Base-by-base conservation (phyloP, 1,140 invertebrate genomes). In the Archegozetes longisetosus region DNA sequence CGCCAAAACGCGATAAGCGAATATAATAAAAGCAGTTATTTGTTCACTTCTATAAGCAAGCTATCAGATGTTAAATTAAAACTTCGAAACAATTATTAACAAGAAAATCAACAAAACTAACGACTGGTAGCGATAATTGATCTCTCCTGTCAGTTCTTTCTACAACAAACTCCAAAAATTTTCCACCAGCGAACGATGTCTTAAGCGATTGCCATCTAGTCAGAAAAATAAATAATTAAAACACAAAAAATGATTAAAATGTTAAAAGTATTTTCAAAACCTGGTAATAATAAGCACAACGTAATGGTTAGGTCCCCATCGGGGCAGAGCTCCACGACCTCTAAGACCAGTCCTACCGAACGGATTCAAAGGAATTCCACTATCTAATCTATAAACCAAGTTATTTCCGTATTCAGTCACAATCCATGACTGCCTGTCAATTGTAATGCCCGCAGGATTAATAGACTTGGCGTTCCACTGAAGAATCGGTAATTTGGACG, bases 221-320 rank as follows among this genome's bases (percentile, higher is more conserved):
- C n/a, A n/a, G n/a, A n/a, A n/a, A n/a, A n/a, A n/a, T n/a, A n/a
- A n/a, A n/a, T n/a, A n/a, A n/a, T n/a, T n/a, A n/a, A n/a, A n/a
- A n/a, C n/a, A n/a, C n/a, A n/a, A n/a, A n/a, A n/a, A n/a, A n/a
- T n/a, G n/a, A n/a, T n/a, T n/a, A n/a, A n/a, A n/a, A n/a, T n/a
- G n/a, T n/a, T n/a, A n/a, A n/a, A n/a, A n/a, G n/a, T n/a, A n/a
- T n/a, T n/a, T n/a, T n/a, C n/a, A n/a, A n/a, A n/a, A n/a, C n/a
- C n/a, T n/a, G n/a, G 74, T 73, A 20, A 76, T 68, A 14, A 75
- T 67, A 1, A 71, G 66, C 25, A 70, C 65, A 26, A 75, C 71
- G 29, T 68, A 66, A 66, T 76, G 74, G 64, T 76, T 76, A n/a
- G 75, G 75, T 32, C 75, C 75, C 70, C 73, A 76, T 3, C 72